Evolutionary conservation across 1,140 invertebrate species (phyloP).

Genomic region (Ylistrum balloti): DNA sequence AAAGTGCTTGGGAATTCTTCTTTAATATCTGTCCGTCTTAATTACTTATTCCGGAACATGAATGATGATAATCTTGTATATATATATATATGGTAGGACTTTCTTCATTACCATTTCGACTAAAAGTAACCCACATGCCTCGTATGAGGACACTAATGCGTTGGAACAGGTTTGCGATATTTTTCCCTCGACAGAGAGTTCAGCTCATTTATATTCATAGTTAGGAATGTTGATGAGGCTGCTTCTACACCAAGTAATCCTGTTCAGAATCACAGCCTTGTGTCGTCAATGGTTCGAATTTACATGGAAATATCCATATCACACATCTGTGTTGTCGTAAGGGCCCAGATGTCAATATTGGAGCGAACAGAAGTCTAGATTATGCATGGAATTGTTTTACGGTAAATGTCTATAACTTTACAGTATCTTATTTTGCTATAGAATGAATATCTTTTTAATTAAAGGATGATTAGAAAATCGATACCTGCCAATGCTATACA

Average conservation of each 20-base stretch:
- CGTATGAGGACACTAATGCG: neutral
- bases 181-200: neutral
- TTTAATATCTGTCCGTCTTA: too few species aligned
- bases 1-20: too few species aligned
- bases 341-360: constrained; percentile 13
- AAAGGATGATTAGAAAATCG: neutral
- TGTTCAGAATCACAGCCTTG: neutral
- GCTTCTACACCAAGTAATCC: neutral
- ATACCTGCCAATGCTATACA: neutral
- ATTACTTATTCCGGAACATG: too few species aligned
- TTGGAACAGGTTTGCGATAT: neutral
- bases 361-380: neutral
- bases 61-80: too few species aligned
- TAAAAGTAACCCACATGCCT: neutral
- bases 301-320: constrained; percentile 34
- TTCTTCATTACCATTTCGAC: too few species aligned
- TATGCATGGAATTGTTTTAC: neutral
- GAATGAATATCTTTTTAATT: neutral
- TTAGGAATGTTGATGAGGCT: neutral
- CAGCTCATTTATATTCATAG: constrained; percentile 11
- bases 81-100: too few species aligned
- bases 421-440: neutral
- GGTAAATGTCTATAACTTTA: neutral
- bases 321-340: neutral
- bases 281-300: neutral